A percentile compares a stretch with the other conserved stretches of the same genome.
Conservation (phyloP, 2,888 invertebrate genomes). For the Trisateles emortualis region DNA sequence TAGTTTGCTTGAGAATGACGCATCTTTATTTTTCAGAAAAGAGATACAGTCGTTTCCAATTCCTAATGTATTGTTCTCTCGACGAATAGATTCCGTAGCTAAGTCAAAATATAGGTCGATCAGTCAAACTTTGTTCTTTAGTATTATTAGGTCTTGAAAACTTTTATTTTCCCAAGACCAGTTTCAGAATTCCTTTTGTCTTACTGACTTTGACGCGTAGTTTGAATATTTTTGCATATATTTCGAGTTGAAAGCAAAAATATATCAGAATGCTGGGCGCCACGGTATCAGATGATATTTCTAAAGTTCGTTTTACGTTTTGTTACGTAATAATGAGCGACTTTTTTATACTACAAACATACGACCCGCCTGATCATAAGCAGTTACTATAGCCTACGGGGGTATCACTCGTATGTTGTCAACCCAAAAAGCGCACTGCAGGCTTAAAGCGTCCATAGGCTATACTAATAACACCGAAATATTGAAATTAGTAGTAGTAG, state of each 20-base stretch:
- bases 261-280: neutral
- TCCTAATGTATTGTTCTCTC: neutral
- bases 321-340: too few relatives aligned
- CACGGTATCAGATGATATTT: neutral
- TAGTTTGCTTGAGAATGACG: too few relatives aligned
- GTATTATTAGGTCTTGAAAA: slow-evolving; percentile 31
- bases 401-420: too few relatives aligned
- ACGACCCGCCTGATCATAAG: too few relatives aligned
- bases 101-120: slow-evolving; percentile 25
- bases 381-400: too few relatives aligned
- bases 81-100: slow-evolving; percentile 4
- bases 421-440: too few relatives aligned
- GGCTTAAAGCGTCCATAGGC: too few relatives aligned
- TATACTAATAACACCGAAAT: too few relatives aligned
- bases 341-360: too few relatives aligned
- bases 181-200: slow-evolving; percentile 11
- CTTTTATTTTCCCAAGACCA: slow-evolving; percentile 30
- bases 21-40: neutral
- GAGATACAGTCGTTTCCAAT: neutral
- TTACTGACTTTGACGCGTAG: slow-evolving; percentile 3
- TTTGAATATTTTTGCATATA: slow-evolving; percentile 9
- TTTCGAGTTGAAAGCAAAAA: neutral
- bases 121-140: slow-evolving; percentile 26
- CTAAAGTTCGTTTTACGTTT: too few relatives aligned
- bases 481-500: too few relatives aligned